Evolutionary conservation across 2,113 vertebrate species (phyloP), one percentile per base, ranked within the genome.

Genomic region (Sander lucioperca): DNA sequence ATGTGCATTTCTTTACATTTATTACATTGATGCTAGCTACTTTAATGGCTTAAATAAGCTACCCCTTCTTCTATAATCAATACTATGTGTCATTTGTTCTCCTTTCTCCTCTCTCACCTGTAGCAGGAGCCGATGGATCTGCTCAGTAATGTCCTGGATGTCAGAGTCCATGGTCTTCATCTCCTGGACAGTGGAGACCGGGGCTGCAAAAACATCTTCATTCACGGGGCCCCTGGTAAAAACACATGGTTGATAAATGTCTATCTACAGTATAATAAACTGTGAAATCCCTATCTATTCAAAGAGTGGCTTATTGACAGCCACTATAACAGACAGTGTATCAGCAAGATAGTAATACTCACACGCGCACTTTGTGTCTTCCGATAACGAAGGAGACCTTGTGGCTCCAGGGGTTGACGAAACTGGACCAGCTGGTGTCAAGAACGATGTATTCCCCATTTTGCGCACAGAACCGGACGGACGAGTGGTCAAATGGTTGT

Each of bases 381-480:
- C 98, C 98, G 19, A 99, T 98, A 89, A 99, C 96, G 86, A 99
- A 98, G 3, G 98, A 97, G 74, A 99, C 97, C 90, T 98, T 99
- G 62, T 96, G 94, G 93, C 97, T 99, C 98, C 97, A 99, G 11
- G 98, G 98, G 90, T 98, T 99, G 91, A 99, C 94, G 69, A 98
- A 99, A 92, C 97, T 98, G 85, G 97, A 99, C 98, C 98, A 99
- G 94, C 98, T 99, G 64, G 96, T 98, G 88, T 99, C 97, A 51
- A 98, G 92, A 1, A 96, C 97, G 90, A 99, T 88, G 48, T 99
- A 99, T 77, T 99, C 97, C 56, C 98, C 97, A 5, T 98, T 99
- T 48, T 94, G 95, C 25, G 96, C 93, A 9, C 97, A 97, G 93
- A 99, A 97, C 3, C 98, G 96, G 57, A 99, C 95, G 0, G 98